Evolutionary conservation across 2,113 vertebrate species (phyloP).

Genomic region (Lasiurus cinereus): DNA sequence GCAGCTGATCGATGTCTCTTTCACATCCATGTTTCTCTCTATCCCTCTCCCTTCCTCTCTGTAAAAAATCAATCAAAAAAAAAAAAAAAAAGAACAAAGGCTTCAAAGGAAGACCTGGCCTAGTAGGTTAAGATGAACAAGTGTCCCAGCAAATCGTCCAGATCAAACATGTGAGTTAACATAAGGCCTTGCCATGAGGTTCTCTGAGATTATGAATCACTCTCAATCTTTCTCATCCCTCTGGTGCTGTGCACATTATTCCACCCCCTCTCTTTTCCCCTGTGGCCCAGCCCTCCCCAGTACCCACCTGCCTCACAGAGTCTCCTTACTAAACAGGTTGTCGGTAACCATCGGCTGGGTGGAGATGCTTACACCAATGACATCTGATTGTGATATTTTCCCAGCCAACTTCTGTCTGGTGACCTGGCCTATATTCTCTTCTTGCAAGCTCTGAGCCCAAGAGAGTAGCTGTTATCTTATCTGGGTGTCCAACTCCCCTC

Average conservation of each 20-base stretch:
- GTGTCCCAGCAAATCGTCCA: neutral
- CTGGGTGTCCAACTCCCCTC: neutral
- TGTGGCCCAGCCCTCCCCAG: neutral
- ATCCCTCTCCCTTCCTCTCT: no score
- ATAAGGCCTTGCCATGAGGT: fast-evolving
- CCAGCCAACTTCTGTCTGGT: neutral
- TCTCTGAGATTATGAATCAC: neutral
- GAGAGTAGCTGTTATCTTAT: neutral
- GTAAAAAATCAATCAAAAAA: no score
- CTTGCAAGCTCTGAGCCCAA: neutral
- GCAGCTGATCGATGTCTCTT: no score
- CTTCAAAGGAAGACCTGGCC: neutral
- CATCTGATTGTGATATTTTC: conserved; percentile 29
- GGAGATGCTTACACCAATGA: conserved; percentile 44
- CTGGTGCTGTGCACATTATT: neutral
- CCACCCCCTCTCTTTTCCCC: neutral
- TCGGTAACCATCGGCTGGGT: conserved; percentile 20
- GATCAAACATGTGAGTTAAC: neutral
- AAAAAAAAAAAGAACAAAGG: neutral
- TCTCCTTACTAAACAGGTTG: conserved; percentile 33
- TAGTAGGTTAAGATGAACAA: neutral
- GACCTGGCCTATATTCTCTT: neutral
- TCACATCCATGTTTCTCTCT: no score
- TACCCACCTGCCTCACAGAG: conserved; percentile 24
- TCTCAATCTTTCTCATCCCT: neutral